phyloP scores from a whole-genome alignment of 2,888 invertebrate genomes.

The Syrista parreyssii region DNA sequence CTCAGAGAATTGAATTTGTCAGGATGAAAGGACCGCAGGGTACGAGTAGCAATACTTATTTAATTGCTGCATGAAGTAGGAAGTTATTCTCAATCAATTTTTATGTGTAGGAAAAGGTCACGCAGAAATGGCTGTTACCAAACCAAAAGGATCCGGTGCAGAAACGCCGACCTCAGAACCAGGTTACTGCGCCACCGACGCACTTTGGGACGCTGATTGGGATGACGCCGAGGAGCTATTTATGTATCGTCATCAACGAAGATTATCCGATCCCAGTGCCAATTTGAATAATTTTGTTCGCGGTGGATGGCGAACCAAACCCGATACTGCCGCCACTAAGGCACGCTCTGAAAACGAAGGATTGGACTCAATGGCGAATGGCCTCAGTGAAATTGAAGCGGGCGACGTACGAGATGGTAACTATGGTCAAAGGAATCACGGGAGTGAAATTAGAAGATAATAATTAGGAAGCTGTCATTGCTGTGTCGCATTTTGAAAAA shows the following conservation, averaged over 20 bases:
- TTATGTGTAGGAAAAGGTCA: conserved; percentile 77
- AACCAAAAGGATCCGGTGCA: conserved; percentile 90
- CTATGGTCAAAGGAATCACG: conserved; percentile 40
- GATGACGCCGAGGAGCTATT: conserved; percentile 89
- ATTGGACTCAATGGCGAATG: conserved; percentile 85
- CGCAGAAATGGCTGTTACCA: conserved; percentile 98
- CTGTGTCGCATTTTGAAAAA: neutral
- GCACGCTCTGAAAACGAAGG: conserved; percentile 94
- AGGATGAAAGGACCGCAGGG: conserved; percentile 98
- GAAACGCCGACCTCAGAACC: conserved; percentile 96
- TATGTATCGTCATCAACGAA: conserved; percentile 83
- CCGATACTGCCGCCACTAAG: conserved; percentile 69
- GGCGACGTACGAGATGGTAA: conserved; percentile 92
- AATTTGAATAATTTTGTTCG: conserved; percentile 87
- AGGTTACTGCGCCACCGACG: conserved; percentile 83
- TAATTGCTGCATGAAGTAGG: neutral
- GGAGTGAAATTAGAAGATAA: conserved; percentile 14
- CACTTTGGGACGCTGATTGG: conserved; percentile 89
- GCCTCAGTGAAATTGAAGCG: conserved; percentile 92
- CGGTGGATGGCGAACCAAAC: conserved; percentile 82
- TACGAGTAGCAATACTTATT: conserved; percentile 19
- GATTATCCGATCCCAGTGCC: conserved; percentile 93
- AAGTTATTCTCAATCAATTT: conserved; percentile 4
- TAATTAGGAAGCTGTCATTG: conserved; percentile 4
- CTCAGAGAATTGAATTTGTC: conserved; percentile 96